Evolutionary conservation across 2,113 vertebrate species (phyloP).

Genomic region (Podilymbus podiceps): DNA sequence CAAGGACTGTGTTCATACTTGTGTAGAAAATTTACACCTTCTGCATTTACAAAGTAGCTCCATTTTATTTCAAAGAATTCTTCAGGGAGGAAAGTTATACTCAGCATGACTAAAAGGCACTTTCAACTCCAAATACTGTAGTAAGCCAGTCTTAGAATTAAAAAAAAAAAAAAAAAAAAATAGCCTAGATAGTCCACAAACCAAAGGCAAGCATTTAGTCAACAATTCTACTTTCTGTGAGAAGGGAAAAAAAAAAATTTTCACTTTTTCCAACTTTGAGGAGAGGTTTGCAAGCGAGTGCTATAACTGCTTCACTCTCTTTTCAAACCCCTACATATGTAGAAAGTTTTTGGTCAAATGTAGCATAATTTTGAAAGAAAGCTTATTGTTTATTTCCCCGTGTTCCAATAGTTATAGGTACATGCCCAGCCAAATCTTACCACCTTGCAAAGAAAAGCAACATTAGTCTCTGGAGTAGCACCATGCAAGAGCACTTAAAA

Average conservation of each 20-base stretch:
- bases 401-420: background rate
- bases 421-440: background rate
- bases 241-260: background rate
- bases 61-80: background rate
- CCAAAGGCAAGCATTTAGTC: background rate
- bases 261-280: background rate
- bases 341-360: background rate
- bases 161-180: background rate
- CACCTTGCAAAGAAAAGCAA: background rate
- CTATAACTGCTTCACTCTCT: background rate
- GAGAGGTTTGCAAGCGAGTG: background rate
- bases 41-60: background rate
- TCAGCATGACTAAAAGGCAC: background rate
- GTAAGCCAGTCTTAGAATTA: background rate
- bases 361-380: background rate
- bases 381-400: background rate
- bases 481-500: background rate
- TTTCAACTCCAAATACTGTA: background rate
- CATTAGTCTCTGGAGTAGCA: background rate
- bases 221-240: background rate
- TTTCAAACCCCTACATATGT: background rate
- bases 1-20: background rate
- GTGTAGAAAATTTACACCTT: background rate
- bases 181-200: background rate
- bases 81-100: background rate